Base-by-base conservation (phyloP, 2,113 vertebrate species). In the Maccullochella peelii region DNA sequence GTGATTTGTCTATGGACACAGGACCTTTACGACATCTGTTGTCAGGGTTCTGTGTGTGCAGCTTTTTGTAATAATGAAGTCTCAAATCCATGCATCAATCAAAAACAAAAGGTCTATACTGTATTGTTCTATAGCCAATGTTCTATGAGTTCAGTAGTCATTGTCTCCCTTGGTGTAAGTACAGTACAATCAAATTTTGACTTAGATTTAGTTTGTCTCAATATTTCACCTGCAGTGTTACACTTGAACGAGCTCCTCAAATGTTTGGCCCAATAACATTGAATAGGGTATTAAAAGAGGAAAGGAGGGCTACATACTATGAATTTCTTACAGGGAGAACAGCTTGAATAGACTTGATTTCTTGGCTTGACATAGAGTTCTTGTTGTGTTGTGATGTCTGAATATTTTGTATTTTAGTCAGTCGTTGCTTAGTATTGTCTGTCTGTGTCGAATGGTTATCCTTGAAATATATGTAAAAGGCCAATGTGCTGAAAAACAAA, bases 361-460 rank as follows among this genome's bases (percentile, higher is more conserved):
- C 25, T 44, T 30, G 36, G 12, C 36, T 16, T 47, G 52, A 59
- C 81, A 44, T 54, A 54, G 21, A 71, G 47, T 66, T 78, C 16
- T 20, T 47, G 25, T 63, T 71, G 52, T 73, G 59, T 50, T 77
- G 38, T 38, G 38, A 21, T 12, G 25, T 58, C 58, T 49, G 10
- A 38, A 79, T 73, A 42, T 52, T 49, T 72, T 23, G 16, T 71
- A n/a, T 83, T 49, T 58, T 38, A 52, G 44, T 52, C 33, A 33
- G 61, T 52, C 75, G 42, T 25, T 59, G 61, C 20, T 42, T 68
- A 4, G 7, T 21, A 36, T 33, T 73, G 40, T 66, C 74, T 36
- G 54, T 62, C 27, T 20, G 36, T 47, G 75, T 14, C 73, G 14
- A 61, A 59, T 42, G n/a, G 50, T 58, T 77, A 38, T 78, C 66